Percentiles rank a stretch among this genome's conserved stretches.
Evolutionary conservation across 2,797 vertebrate genomes (phyloP).

Genomic region (Numenius phaeopus): DNA sequence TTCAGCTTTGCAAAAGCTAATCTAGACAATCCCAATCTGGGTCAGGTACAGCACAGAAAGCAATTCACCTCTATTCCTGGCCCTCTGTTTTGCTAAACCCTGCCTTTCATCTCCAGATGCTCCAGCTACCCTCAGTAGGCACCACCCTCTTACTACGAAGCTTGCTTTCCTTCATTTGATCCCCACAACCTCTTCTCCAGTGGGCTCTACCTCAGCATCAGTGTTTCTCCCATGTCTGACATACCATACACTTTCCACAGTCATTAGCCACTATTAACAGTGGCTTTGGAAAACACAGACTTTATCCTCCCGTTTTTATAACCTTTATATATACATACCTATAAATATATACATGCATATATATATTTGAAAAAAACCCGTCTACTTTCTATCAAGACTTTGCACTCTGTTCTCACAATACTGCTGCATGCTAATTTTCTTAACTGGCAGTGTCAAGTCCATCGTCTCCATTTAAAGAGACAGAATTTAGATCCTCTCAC

Average conservation of each 20-base stretch:
- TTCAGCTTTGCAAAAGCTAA: conserved; percentile 20
- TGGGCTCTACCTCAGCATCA: background rate
- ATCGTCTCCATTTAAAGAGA: background rate
- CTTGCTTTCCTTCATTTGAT: background rate
- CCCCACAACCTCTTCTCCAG: background rate
- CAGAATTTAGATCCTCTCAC: background rate
- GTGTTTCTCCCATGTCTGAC: background rate
- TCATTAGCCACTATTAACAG: background rate
- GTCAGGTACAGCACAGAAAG: background rate
- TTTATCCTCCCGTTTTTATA: background rate
- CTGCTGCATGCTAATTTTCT: background rate
- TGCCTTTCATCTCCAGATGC: background rate
- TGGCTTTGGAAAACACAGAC: background rate
- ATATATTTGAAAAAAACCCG: background rate
- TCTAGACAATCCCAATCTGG: background rate
- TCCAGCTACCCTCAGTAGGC: background rate
- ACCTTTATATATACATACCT: background rate
- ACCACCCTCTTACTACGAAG: background rate
- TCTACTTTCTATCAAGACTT: background rate
- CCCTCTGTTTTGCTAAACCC: background rate
- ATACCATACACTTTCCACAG: background rate
- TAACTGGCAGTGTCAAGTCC: background rate
- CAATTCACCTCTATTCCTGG: background rate
- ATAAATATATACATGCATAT: background rate
- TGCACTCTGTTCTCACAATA: background rate